Conservation (phyloP, 1,140 invertebrate species). For the Euwallacea fornicatus region DNA sequence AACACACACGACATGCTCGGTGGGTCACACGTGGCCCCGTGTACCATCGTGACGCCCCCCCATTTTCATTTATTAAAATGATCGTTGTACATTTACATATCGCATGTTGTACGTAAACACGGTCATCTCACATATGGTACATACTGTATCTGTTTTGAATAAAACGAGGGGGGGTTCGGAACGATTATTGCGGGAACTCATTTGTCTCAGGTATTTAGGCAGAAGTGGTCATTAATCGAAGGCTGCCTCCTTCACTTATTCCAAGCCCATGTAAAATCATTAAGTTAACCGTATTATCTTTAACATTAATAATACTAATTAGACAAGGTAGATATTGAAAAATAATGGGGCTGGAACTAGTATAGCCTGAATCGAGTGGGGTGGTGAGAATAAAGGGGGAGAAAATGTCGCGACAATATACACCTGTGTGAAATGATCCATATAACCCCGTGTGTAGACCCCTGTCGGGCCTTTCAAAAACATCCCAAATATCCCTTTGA, state of each 20-base stretch:
- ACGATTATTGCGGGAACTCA: slow-evolving; percentile 7
- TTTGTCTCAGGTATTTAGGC: no score
- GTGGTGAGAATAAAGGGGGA: slow-evolving; percentile 24
- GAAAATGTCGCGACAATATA: slow-evolving; percentile 32
- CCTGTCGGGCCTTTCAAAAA: slow-evolving; percentile 37
- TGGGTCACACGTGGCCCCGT: slow-evolving; percentile 41
- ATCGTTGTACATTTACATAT: slow-evolving; percentile 40
- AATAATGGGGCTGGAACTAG: slow-evolving; percentile 14
- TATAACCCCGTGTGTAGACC: slow-evolving; percentile 39
- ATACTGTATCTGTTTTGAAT: slow-evolving; percentile 29
- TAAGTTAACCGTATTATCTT: no score
- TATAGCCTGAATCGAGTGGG: neutral
- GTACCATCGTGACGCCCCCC: slow-evolving; percentile 33
- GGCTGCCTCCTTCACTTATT: no score
- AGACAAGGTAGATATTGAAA: neutral
- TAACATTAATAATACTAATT: no score
- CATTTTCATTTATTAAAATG: slow-evolving; percentile 44
- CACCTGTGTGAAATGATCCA: slow-evolving; percentile 45
- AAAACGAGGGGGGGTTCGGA: slow-evolving; percentile 14
- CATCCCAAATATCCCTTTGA: slow-evolving; percentile 39
- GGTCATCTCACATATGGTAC: slow-evolving; percentile 34
- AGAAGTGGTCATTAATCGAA: no score
- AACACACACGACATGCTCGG: slow-evolving; percentile 37
- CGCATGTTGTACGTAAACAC: slow-evolving; percentile 33
- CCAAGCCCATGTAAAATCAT: no score